Evolutionary conservation across 92 coral and sea anemone species (phyloP), one percentile per base, ranked within the genome.

Genomic region (Epizoanthus stellaris): DNA sequence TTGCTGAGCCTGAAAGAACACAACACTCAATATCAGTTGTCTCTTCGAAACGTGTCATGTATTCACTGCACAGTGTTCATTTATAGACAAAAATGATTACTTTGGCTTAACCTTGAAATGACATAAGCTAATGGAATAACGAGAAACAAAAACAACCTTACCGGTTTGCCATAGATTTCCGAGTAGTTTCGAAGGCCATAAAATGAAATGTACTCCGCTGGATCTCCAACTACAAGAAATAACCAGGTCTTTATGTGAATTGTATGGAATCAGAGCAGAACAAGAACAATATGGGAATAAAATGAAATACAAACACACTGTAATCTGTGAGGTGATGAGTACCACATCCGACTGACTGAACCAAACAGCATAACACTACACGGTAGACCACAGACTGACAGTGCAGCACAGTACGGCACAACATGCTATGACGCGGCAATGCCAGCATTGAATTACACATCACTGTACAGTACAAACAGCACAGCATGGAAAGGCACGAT

Each of bases 171-270:
- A 56, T 82, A 84, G 1, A 95, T 82, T 76, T 91, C 98, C 12
- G 94, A 91, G 68, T 94, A 93, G 58, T 92, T 91, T 75, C 99
- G 88, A 12, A 94, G 90, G 19, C 95, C 95, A 56, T 92, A 94
- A 83, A 96, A 94, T 56, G 98, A 92, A 56, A 96, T 85, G 76
- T 94, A 96, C 81, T 90, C 80, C 10, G 94, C 86, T 10, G 98
- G 98, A 77, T 96, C 92, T 14, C 91, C 99, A 67, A 96, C 98
- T 96, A 81, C 25, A 67, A 74, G 67, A 66, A 68, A 54, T 73
- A 62, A 45, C 74, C 8, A 68, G 58, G 47, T 30, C 20, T n/a
- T 30, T 3, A 15, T 16, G 34, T 13, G 8, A n/a, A 3, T 17
- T 52, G 58, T 20, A 13, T 15, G 5, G 80, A 23, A 15, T 14